These are phyloP conservation scores for Centropristis striata DNA, from an alignment of 2,113 vertebrate genomes.

Conservation along the genomic window DNA sequence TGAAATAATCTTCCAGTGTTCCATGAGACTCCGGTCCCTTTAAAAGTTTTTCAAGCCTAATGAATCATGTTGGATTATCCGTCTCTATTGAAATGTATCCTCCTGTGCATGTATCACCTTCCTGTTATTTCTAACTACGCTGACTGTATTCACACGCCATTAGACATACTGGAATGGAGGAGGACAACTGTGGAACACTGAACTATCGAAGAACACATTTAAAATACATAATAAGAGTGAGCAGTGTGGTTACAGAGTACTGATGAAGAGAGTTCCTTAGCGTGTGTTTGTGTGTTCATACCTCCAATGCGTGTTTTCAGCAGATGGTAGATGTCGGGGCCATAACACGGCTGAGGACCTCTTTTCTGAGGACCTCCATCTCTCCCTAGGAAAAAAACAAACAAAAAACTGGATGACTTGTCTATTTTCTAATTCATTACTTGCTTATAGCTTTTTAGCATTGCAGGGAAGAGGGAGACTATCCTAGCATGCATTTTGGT, in stretches of 20 bases:
- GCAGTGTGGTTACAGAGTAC: too few species aligned
- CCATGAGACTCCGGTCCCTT: too few species aligned
- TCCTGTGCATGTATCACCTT: not conserved
- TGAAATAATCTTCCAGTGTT: too few species aligned
- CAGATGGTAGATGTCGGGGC: conserved; percentile 94
- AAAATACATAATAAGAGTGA: not conserved
- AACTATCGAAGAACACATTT: not conserved
- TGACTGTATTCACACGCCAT: not conserved
- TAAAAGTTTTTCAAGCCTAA: not conserved
- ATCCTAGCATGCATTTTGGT: not conserved
- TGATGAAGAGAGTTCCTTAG: not conserved
- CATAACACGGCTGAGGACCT: conserved; percentile 87
- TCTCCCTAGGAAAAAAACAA: conserved; percentile 82
- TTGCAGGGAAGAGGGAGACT: not conserved
- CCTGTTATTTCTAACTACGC: not conserved
- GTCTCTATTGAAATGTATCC: not conserved
- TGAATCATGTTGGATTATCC: not conserved
- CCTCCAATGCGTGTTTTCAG: conserved; percentile 90
- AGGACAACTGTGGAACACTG: not conserved
- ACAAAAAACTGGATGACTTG: conserved; percentile 4
- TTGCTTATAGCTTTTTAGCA: not conserved
- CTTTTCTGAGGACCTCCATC: conserved; percentile 87
- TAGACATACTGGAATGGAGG: not conserved
- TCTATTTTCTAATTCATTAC: not conserved
- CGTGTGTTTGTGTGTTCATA: conserved; percentile 29